Evolutionary conservation across 1,140 invertebrate genomes (phyloP).

Genomic region (Drosophila burlai): DNA sequence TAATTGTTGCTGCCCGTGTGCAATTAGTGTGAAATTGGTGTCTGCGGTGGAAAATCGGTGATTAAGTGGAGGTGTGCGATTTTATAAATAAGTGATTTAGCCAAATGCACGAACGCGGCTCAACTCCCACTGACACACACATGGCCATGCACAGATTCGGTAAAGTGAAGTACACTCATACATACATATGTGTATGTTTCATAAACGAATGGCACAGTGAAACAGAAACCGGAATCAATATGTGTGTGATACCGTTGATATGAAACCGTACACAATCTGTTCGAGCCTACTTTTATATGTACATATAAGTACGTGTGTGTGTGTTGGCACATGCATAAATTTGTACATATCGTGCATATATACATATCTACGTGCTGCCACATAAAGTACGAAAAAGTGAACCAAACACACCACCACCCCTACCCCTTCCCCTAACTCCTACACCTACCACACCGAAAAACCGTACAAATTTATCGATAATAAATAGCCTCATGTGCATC

Average conservation of each 20-base stretch:
- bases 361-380: constrained; percentile 14
- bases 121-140: constrained; percentile 10
- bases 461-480: constrained; percentile 37
- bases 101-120: constrained; percentile 12
- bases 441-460: constrained; percentile 10
- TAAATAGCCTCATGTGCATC: constrained; percentile 37
- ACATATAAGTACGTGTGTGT: neutral
- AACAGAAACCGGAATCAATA: constrained; percentile 57
- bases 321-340: constrained; percentile 13
- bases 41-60: constrained; percentile 34
- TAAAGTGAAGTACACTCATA: constrained; percentile 4
- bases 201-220: constrained; percentile 57
- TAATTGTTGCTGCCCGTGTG: constrained; percentile 44
- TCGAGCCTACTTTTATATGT: constrained; percentile 12
- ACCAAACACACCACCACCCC: constrained; percentile 3
- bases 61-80: constrained; percentile 65
- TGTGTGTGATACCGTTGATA: constrained; percentile 41
- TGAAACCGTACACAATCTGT: constrained; percentile 33
- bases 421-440: neutral
- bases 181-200: constrained; percentile 7
- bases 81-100: constrained; percentile 40
- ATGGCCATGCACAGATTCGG: constrained; percentile 17
- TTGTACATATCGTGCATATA: constrained; percentile 5
- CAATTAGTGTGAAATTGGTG: constrained; percentile 54
- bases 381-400: constrained; percentile 13